phyloP scores from a whole-genome alignment of 2,113 vertebrate genomes.

The Eubucco bourcierii region DNA sequence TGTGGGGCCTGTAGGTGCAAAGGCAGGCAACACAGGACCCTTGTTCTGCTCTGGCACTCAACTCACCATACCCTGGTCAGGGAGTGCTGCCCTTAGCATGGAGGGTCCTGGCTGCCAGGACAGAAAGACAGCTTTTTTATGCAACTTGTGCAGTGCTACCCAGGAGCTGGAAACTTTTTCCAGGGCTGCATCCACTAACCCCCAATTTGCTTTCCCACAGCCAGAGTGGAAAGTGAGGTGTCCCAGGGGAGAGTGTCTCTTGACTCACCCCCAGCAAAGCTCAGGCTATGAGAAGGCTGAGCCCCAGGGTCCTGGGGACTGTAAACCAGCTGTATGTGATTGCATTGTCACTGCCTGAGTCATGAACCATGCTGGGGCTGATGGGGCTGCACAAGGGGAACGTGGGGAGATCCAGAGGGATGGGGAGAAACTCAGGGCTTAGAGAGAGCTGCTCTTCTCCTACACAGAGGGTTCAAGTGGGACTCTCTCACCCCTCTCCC shows the following conservation, averaged over 20 bases:
- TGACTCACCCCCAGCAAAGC: conserved; percentile 42
- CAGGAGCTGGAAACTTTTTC: conserved; percentile 15
- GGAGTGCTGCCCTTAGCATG: background rate
- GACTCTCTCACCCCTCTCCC: background rate
- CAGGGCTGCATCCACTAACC: background rate
- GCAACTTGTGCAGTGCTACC: background rate
- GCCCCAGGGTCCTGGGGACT: background rate
- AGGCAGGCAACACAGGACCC: background rate
- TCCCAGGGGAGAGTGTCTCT: conserved; percentile 26
- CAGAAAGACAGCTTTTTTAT: background rate
- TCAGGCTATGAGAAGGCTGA: conserved; percentile 41
- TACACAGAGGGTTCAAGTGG: background rate
- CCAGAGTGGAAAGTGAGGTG: background rate
- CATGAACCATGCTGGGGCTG: background rate
- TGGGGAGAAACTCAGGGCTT: background rate
- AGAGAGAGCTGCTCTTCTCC: background rate
- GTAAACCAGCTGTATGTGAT: conserved; percentile 40
- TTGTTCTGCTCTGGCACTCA: background rate
- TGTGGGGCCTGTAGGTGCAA: background rate
- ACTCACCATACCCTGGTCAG: background rate
- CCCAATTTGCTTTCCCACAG: background rate
- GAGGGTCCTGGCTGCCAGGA: background rate
- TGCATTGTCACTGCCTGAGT: conserved; percentile 34
- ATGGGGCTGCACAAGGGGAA: background rate
- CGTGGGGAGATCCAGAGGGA: background rate